These are phyloP conservation scores for Phyllotis vaccarum DNA, from an alignment of 2,797 vertebrate genomes.

Conservation along the genomic window DNA sequence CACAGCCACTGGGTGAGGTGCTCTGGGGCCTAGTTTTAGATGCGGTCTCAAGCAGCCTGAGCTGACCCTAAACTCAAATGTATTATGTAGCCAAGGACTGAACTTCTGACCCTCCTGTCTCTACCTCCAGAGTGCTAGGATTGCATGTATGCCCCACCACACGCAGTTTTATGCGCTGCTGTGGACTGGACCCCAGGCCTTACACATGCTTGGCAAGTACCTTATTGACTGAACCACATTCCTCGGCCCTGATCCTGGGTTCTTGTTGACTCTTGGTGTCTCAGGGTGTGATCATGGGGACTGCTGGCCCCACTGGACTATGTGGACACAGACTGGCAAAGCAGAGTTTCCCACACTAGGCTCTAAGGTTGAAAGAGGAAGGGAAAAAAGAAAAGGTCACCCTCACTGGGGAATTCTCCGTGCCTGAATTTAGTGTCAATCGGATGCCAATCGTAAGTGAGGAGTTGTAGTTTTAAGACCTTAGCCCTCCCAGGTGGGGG, in stretches of 20 bases:
- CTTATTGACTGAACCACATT: not conserved
- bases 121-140: not conserved
- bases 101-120: not conserved
- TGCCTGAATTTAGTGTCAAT: not conserved
- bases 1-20: accelerated
- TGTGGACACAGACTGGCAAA: accelerated
- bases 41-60: too few relatives aligned
- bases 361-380: not conserved
- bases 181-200: not conserved
- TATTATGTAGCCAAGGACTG: not conserved
- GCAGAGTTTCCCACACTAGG: not conserved
- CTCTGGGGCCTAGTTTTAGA: too few relatives aligned
- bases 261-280: not conserved
- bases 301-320: not conserved
- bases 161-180: not conserved
- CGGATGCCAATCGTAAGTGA: not conserved
- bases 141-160: not conserved
- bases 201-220: not conserved
- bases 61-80: not conserved
- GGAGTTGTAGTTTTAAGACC: not conserved
- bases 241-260: not conserved
- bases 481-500: not conserved
- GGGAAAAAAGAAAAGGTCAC: not conserved
- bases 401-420: accelerated
- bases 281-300: too few relatives aligned